Conservation (phyloP, 2,888 invertebrate genomes). For the Catocala fraxini region DNA sequence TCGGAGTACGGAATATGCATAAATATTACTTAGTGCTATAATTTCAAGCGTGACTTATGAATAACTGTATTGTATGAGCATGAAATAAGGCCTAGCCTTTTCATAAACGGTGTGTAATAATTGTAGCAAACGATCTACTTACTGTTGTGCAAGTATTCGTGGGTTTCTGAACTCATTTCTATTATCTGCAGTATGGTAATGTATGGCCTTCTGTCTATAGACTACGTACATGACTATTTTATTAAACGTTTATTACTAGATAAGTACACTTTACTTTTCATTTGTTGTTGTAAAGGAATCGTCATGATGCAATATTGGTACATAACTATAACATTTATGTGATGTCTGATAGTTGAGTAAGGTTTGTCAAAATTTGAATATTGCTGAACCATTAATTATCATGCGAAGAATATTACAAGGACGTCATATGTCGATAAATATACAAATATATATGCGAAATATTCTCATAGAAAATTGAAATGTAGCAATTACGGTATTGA, state of each 20-base stretch:
- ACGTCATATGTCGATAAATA: too few species aligned
- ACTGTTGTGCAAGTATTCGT: conserved; percentile 13
- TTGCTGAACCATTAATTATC: too few species aligned
- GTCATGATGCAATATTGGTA: too few species aligned
- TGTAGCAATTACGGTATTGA: too few species aligned
- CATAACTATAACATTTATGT: too few species aligned
- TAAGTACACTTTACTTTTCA: too few species aligned
- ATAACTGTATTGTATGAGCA: conserved; percentile 48
- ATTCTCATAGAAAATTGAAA: too few species aligned
- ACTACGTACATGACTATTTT: not conserved
- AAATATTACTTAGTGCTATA: conserved; percentile 47
- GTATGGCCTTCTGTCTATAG: conserved; percentile 6
- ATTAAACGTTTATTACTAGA: not conserved
- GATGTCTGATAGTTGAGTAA: too few species aligned
- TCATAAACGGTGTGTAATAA: conserved; percentile 45
- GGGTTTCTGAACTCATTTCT: conserved; percentile 43
- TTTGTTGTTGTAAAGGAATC: too few species aligned
- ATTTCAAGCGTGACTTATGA: conserved; percentile 51
- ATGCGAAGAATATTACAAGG: too few species aligned
- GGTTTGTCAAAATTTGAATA: too few species aligned
- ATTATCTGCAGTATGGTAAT: conserved; percentile 43
- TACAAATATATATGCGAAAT: too few species aligned
- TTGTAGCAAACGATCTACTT: conserved; percentile 31
- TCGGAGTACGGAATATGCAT: conserved; percentile 42
- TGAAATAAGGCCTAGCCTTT: conserved; percentile 41